These are phyloP conservation scores for Anarrhichthys ocellatus DNA, from an alignment of 2,113 vertebrate species.

Conservation along the genomic window DNA sequence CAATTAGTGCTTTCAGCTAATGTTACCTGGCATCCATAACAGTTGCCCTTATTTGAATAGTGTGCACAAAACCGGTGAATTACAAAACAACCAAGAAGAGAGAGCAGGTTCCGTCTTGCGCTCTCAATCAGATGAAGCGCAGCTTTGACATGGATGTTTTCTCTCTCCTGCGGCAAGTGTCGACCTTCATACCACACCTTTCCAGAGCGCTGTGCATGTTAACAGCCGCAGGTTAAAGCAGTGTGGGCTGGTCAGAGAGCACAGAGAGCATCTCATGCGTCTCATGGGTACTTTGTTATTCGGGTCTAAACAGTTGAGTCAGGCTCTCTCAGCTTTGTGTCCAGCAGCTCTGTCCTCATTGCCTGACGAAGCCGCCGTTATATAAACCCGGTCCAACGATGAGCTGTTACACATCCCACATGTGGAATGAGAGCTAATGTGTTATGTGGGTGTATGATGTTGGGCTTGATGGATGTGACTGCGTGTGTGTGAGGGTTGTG, in stretches of 20 bases:
- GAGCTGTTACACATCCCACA: conserved; percentile 74
- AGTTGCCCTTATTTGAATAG: not conserved
- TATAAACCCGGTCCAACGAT: conserved; percentile 55
- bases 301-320: conserved; percentile 59
- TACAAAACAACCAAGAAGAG: not conserved
- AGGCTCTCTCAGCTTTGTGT: conserved; percentile 53
- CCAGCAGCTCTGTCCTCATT: conserved; percentile 55
- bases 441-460: conserved; percentile 55
- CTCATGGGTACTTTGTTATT: conserved; percentile 41
- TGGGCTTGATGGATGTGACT: conserved; percentile 57
- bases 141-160: conserved; percentile 30
- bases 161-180: conserved; percentile 36
- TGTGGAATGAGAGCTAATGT: conserved; percentile 61
- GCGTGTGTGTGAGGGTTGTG: conserved; percentile 10
- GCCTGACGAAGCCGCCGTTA: conserved; percentile 58
- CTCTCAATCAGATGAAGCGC: conserved; percentile 33
- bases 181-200: conserved; percentile 30
- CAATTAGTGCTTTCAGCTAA: not conserved
- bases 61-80: not conserved
- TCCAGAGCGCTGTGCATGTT: conserved; percentile 6
- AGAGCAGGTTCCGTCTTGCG: not conserved
- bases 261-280: conserved; percentile 23
- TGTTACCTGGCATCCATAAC: not conserved
- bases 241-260: conserved; percentile 60
- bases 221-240: conserved; percentile 35